Conservation (phyloP, 2,113 vertebrate genomes). For the Collichthys lucidus region DNA sequence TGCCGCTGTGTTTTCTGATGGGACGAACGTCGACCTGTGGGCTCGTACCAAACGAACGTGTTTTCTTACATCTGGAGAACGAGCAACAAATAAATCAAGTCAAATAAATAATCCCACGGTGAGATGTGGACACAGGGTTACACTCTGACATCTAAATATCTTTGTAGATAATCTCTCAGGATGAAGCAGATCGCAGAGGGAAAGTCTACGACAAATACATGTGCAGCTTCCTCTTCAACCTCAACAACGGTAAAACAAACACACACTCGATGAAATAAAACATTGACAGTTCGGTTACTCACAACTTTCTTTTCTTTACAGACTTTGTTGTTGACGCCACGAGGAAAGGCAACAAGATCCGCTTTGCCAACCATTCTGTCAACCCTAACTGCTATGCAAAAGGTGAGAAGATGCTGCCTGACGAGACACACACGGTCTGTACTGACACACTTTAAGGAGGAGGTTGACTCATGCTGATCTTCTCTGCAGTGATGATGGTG, state of each 20-base stretch:
- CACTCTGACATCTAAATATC: neutral
- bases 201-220: slow-evolving; percentile 99
- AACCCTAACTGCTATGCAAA: slow-evolving; percentile 99
- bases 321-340: slow-evolving; percentile 99
- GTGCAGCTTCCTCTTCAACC: slow-evolving; percentile 99
- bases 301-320: slow-evolving; percentile 53
- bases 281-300: neutral
- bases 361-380: slow-evolving; percentile 99
- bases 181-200: slow-evolving; percentile 97
- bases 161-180: slow-evolving; percentile 97
- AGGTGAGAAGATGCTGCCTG: slow-evolving; percentile 81
- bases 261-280: neutral
- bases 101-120: too few relatives aligned
- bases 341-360: slow-evolving; percentile 99
- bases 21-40: neutral
- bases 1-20: neutral
- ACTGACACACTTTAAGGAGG: neutral
- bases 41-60: too few relatives aligned
- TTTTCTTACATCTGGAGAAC: too few relatives aligned
- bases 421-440: neutral
- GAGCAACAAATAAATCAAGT: too few relatives aligned
- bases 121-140: too few relatives aligned
- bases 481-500: slow-evolving; percentile 96
- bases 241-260: slow-evolving; percentile 91
- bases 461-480: neutral